A percentile compares a stretch with the other conserved stretches of the same genome.
phyloP scores from a whole-genome alignment of 2,113 vertebrate species.

The Charina bottae region DNA sequence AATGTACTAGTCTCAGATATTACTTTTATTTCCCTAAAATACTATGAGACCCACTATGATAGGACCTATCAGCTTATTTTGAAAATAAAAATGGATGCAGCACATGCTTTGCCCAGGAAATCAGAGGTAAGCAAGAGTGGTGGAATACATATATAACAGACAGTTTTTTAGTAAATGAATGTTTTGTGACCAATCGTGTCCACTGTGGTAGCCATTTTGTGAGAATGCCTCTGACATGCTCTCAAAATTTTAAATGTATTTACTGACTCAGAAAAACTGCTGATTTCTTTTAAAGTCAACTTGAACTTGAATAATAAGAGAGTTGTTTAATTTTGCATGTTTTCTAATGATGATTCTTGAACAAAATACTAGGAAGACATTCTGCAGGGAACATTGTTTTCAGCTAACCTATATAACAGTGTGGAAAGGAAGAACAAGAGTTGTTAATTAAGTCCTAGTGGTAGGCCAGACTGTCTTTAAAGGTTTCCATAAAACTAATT shows the following conservation, averaged over 20 bases:
- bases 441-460: conserved; percentile 29
- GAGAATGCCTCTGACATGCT: not conserved
- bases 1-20: not conserved
- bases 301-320: not conserved
- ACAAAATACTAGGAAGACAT: not conserved
- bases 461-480: not conserved
- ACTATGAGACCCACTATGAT: not conserved
- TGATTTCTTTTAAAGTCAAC: not conserved
- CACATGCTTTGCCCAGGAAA: not conserved
- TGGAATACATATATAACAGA: not conserved
- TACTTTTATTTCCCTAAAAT: not conserved
- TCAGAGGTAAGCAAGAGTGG: not conserved
- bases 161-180: not conserved
- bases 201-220: not conserved
- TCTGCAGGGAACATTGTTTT: not conserved
- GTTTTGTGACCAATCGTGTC: not conserved
- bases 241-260: not conserved
- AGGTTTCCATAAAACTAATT: not conserved
- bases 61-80: not conserved
- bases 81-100: not conserved
- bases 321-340: not conserved
- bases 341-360: not conserved
- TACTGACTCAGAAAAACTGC: not conserved
- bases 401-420: not conserved
- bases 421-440: not conserved